phyloP scores from a whole-genome alignment of 2,113 vertebrate species.

The Piaya cayana region DNA sequence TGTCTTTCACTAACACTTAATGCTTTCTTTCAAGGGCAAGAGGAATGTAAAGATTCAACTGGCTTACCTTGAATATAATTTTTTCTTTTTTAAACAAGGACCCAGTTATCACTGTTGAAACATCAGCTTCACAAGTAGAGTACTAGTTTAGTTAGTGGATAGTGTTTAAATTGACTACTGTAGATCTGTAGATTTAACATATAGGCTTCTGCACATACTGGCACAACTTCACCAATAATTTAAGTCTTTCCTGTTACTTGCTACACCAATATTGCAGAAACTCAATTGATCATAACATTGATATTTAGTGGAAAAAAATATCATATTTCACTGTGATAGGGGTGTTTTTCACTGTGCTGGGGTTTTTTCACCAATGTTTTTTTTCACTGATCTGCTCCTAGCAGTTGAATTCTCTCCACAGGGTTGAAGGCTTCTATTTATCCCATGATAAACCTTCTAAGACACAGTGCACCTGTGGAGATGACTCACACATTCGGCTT shows the following conservation, averaged over 20 bases:
- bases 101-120: background rate
- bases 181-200: background rate
- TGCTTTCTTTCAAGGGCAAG: background rate
- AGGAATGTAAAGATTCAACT: background rate
- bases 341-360: too few relatives aligned
- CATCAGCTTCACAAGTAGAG: background rate
- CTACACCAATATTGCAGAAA: background rate
- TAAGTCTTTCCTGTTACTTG: background rate
- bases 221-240: background rate
- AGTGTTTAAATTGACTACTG: background rate
- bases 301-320: background rate
- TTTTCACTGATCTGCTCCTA: background rate
- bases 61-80: background rate
- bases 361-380: fast-evolving
- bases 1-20: background rate
- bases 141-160: background rate
- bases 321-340: fast-evolving
- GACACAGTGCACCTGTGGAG: background rate
- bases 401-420: background rate
- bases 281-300: background rate
- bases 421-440: background rate
- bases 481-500: background rate
- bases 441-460: background rate
- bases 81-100: background rate
- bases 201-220: background rate